Base-by-base conservation (phyloP, 1,140 invertebrate species). In the Aphis craccivora region DNA sequence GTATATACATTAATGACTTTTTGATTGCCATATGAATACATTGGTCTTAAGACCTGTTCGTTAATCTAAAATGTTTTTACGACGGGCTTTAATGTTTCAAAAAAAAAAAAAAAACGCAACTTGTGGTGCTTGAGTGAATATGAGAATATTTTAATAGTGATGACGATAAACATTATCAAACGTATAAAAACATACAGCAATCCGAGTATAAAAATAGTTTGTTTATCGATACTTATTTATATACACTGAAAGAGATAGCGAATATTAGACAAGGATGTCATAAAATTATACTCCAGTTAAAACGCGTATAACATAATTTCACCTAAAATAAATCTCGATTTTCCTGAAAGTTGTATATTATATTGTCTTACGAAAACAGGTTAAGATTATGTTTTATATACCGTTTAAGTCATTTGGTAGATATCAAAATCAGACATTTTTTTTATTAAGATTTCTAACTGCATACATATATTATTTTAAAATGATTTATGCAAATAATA, bases 1-100 rank as follows among this genome's bases (percentile, higher is more conserved):
- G 60, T 67, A 76, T 11, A 25, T 7, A n/a, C 35, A 83, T 53
- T 91, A 83, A 91, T 91, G 90, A 45, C 55, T 92, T 83, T 92
- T 92, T 83, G 67, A 92, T 92, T 51, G 76, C n/a, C 23, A 35
- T 37, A 83, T 37, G 76, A 91, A 83, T 37, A 9, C 22, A 37
- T 92, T 76, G n/a, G n/a, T 37, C 67, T 51, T 11, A 35, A 76
- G n/a, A 3, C 37, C 20, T 11, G 40, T 35, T 23, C 23, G 89
- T 40, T 35, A 67, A 91, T 91, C 90, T 45, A 87, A 9, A 22
- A 40, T 48, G 37, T 89, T 90, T 90, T 67, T 90, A 67, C n/a
- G 89, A 60, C 53, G 18, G 40, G 6, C 30, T 55, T 90, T 90
- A 90, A 90, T 60, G 88, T 20, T 37, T 40, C 43, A n/a, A 35